These are phyloP conservation scores for Synchiropus splendidus DNA, from an alignment of 2,113 vertebrate genomes.

Conservation along the genomic window DNA sequence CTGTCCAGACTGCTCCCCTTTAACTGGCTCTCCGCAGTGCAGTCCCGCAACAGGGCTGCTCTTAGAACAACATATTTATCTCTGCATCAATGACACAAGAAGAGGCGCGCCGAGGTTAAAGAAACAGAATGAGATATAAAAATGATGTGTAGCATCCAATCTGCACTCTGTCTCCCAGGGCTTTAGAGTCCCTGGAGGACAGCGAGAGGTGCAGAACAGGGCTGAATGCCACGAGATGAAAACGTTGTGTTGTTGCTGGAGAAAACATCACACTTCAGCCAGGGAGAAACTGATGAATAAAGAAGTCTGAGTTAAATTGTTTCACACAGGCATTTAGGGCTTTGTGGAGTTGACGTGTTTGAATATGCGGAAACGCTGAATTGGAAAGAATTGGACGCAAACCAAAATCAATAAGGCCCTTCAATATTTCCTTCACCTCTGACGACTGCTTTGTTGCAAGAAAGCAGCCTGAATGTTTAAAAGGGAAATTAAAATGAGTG, in stretches of 20 bases:
- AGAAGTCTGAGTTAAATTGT: background rate
- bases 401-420: no score
- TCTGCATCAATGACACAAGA: slow-evolving; percentile 54
- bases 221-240: no score
- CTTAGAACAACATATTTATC: slow-evolving; percentile 58
- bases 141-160: slow-evolving; percentile 11
- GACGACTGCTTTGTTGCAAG: no score
- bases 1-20: slow-evolving; percentile 15
- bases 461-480: no score
- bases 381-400: no score
- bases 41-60: slow-evolving; percentile 45
- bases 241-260: no score
- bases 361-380: no score
- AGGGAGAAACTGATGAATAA: background rate
- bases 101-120: slow-evolving; percentile 11
- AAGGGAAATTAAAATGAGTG: no score
- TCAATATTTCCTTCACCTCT: no score
- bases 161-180: slow-evolving; percentile 17
- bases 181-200: slow-evolving; percentile 3
- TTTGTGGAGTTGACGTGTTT: no score
- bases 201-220: background rate
- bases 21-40: slow-evolving; percentile 48
- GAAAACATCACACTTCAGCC: no score
- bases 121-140: slow-evolving; percentile 13
- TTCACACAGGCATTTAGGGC: no score